Evolutionary conservation across 2,888 invertebrate species (phyloP).

Genomic region (Cactoblastis cactorum): DNA sequence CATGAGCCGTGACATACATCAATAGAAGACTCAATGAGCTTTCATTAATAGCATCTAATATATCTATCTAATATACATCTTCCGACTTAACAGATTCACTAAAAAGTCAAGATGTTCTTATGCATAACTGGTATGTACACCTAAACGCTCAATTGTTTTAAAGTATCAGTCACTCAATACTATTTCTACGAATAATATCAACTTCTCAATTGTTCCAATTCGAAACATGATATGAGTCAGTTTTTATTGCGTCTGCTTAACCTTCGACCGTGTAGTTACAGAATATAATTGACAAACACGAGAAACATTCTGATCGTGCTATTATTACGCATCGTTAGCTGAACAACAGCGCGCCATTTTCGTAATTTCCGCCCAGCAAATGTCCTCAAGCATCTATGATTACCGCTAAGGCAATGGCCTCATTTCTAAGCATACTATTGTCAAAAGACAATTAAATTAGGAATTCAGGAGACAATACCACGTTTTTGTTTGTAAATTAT

Average conservation of each 20-base stretch:
- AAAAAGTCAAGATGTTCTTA: too few species aligned
- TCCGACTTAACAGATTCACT: too few species aligned
- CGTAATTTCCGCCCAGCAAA: constrained; percentile 40
- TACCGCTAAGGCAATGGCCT: constrained; percentile 46
- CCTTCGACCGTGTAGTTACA: constrained; percentile 23
- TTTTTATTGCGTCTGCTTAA: constrained; percentile 29
- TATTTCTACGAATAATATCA: constrained; percentile 14
- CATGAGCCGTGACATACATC: constrained; percentile 75
- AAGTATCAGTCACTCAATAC: neutral
- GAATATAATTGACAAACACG: constrained; percentile 14
- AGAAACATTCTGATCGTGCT: constrained; percentile 15
- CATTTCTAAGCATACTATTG: constrained; percentile 36
- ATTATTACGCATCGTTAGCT: constrained; percentile 24
- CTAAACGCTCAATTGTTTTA: constrained; percentile 24
- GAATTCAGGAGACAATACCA: constrained; percentile 35
- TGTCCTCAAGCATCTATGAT: constrained; percentile 37
- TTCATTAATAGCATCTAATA: constrained; percentile 17
- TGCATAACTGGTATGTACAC: too few species aligned
- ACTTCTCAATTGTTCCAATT: constrained; percentile 29
- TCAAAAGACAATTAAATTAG: constrained; percentile 51
- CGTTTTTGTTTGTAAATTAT: constrained; percentile 30
- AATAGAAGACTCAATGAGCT: constrained; percentile 41
- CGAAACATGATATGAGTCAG: constrained; percentile 32
- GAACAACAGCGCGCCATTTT: constrained; percentile 35
- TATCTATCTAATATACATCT: neutral